These are phyloP conservation scores for Archips xylosteana DNA, from an alignment of 2,888 invertebrate species.

Conservation along the genomic window DNA sequence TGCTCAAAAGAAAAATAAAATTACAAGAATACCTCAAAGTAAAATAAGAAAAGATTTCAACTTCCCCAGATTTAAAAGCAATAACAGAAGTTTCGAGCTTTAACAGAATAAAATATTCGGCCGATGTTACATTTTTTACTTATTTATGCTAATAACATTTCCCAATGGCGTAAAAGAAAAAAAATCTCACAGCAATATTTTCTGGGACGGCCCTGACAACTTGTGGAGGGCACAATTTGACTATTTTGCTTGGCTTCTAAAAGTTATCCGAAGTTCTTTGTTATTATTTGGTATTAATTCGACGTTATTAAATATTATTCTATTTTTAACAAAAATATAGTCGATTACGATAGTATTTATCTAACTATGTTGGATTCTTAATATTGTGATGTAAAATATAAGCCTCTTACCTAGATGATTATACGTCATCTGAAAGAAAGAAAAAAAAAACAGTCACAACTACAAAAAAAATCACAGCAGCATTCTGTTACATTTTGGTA, in stretches of 20 bases:
- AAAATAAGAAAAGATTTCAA: slow-evolving; percentile 27
- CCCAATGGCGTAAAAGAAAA: slow-evolving; percentile 21
- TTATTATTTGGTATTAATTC: not conserved
- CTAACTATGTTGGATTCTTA: not conserved
- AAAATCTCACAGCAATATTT: slow-evolving; percentile 17
- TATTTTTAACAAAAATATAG: too few relatives aligned
- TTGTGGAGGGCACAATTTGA: not conserved
- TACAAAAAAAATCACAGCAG: too few relatives aligned
- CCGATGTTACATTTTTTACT: slow-evolving; percentile 35
- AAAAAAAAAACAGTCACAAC: too few relatives aligned
- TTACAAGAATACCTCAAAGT: slow-evolving; percentile 30
- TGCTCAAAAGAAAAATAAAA: slow-evolving; percentile 34
- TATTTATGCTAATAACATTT: slow-evolving; percentile 36
- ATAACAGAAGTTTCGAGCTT: slow-evolving; percentile 34
- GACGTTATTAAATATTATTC: not conserved
- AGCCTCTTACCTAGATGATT: too few relatives aligned
- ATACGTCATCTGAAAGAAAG: too few relatives aligned
- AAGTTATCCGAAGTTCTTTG: not conserved
- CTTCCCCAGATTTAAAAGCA: slow-evolving; percentile 37
- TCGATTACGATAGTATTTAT: not conserved
- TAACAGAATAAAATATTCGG: slow-evolving; percentile 35
- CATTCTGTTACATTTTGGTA: too few relatives aligned
- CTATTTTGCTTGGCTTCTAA: not conserved
- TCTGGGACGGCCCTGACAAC: not conserved
- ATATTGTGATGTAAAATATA: too few relatives aligned